Evolutionary conservation across 2,888 invertebrate genomes (phyloP).

Genomic region (Vesta saturnalis): DNA sequence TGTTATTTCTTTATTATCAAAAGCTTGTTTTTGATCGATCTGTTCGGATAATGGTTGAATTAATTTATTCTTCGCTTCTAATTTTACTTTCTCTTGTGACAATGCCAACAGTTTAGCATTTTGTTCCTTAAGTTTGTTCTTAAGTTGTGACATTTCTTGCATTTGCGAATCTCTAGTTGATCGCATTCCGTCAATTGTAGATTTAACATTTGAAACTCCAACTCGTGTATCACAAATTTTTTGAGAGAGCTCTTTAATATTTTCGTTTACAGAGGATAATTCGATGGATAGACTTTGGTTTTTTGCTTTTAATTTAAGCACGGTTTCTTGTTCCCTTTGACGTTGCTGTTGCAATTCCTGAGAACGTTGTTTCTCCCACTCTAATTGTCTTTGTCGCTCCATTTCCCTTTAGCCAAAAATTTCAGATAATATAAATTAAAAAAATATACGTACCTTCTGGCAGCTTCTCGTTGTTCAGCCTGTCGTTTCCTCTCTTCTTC

Average conservation of each 20-base stretch:
- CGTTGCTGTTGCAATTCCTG: conserved; percentile 86
- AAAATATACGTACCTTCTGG: conserved; percentile 66
- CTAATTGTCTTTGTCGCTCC: conserved; percentile 93
- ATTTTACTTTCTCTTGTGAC: conserved; percentile 80
- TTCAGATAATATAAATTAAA: neutral
- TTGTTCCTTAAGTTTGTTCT: conserved; percentile 84
- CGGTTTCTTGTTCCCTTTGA: conserved; percentile 85
- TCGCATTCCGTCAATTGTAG: conserved; percentile 96
- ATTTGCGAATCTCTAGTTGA: conserved; percentile 91
- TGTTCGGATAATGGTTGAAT: conserved; percentile 62
- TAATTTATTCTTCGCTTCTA: conserved; percentile 77
- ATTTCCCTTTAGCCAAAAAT: conserved; percentile 72
- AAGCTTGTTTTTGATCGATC: conserved; percentile 68
- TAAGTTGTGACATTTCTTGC: conserved; percentile 84
- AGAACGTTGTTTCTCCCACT: conserved; percentile 93
- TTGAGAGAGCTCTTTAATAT: conserved; percentile 80
- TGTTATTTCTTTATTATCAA: conserved; percentile 74
- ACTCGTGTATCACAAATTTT: conserved; percentile 86
- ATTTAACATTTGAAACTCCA: conserved; percentile 90
- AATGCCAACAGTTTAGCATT: conserved; percentile 82
- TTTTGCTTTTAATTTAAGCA: conserved; percentile 85
- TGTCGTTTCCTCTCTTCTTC: conserved; percentile 83
- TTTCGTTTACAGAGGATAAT: conserved; percentile 68
- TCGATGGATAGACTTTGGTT: conserved; percentile 87
- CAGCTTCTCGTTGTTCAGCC: conserved; percentile 82